Evolutionary conservation across 1,140 invertebrate species (phyloP).

Genomic region (Sycophila sp.): DNA sequence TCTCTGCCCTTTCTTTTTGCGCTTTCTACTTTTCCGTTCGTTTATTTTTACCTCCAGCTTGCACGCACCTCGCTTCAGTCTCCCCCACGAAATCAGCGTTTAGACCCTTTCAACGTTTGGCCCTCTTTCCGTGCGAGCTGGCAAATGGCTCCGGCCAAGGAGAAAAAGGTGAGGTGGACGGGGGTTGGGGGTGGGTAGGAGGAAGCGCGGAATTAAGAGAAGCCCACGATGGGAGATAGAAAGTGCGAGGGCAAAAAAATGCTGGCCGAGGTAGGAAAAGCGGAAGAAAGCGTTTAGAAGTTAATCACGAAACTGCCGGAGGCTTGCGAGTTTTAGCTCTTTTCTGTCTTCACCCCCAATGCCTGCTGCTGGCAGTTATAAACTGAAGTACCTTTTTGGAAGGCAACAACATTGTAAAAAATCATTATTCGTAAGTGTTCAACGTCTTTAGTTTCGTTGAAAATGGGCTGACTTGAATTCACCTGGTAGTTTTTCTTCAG

Average conservation of each 20-base stretch:
- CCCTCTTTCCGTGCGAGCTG: neutral
- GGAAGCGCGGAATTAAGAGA: neutral
- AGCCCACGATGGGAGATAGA: neutral
- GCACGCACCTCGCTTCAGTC: too few relatives aligned
- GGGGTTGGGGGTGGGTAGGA: neutral
- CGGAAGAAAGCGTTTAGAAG: conserved; percentile 28
- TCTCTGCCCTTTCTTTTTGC: neutral
- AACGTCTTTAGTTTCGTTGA: too few relatives aligned
- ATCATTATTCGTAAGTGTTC: neutral
- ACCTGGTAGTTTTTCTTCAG: too few relatives aligned
- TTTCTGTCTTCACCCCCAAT: neutral
- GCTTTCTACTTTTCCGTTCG: neutral
- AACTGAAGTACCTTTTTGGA: conserved; percentile 12
- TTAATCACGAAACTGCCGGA: conserved; percentile 50
- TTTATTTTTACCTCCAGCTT: too few relatives aligned
- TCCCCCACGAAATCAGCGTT: neutral
- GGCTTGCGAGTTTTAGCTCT: conserved; percentile 33
- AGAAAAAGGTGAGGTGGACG: neutral
- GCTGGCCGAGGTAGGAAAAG: too few relatives aligned
- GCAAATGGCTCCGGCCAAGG: neutral
- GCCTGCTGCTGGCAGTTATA: conserved; percentile 18
- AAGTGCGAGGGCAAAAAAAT: neutral
- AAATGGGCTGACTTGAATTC: too few relatives aligned
- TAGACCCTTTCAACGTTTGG: neutral
- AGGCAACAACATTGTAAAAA: neutral